Base-by-base conservation (phyloP, 2,797 vertebrate genomes). In the Gambusia yucatana region DNA sequence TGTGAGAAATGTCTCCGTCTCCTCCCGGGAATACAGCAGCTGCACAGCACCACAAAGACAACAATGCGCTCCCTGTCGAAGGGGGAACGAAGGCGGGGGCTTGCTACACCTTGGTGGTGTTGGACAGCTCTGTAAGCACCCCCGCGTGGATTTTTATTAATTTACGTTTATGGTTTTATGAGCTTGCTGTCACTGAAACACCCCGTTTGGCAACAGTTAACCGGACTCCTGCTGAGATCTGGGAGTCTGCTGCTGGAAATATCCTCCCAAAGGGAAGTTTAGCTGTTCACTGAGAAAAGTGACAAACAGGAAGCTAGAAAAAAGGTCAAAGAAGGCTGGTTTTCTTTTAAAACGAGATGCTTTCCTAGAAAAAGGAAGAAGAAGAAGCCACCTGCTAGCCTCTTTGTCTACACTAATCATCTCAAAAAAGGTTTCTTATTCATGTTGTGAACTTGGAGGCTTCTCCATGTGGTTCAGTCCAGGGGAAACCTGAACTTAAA, bases 31-130 rank as follows among this genome's bases (percentile, higher is more conserved):
- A 92, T 87, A 41, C 90, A 91, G 88, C 93, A 94, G 93, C 94
- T 94, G 93, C 93, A 89, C 82, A 91, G 92, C 87, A 85, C 55
- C 91, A 91, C 92, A 92, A 93, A 94, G 93, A 92, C 93, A 93
- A 94, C 93, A 95, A 95, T 94, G 82, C 82, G 69, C 50, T 50
- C 59, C 28, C 82, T 78, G 36, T 80, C 72, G 17, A 83, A 77
- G 90, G 87, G 90, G 88, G 79, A 25, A 52, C 7, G 22, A 25
- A 28, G 22, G 84, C 74, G 90, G 87, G 89, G 88, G 80, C 20
- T 63, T 46, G 73, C 76, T 33, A 72, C 83, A 88, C 87, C 73
- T 89, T 67, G 82, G 90, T 25, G 92, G 81, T 81, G 91, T 75
- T 91, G 90, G 86, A 89, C 87, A 84, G 89, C 89, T 91, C 86